phyloP scores from a whole-genome alignment of 2,113 vertebrate species.

The Marcusenius ussheri region DNA sequence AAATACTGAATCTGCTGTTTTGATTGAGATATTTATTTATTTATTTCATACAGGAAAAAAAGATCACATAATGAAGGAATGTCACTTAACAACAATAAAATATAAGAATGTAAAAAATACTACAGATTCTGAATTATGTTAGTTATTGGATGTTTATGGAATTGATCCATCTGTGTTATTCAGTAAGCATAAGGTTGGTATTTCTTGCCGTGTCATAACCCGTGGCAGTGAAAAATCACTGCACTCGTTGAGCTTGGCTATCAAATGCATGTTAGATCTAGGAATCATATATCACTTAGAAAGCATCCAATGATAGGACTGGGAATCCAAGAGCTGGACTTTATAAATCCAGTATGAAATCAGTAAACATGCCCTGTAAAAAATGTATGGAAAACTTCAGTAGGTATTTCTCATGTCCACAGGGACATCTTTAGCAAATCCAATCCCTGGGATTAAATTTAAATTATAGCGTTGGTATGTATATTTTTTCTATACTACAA shows the following conservation, averaged over 20 bases:
- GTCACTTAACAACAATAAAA: not conserved
- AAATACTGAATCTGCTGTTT: not conserved
- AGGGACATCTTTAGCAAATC: not conserved
- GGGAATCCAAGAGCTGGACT: not conserved
- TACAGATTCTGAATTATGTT: not conserved
- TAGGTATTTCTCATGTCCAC: not conserved
- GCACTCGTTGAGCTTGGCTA: not conserved
- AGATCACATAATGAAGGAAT: not conserved
- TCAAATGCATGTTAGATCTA: not conserved
- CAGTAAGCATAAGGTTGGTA: not conserved
- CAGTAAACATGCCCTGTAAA: not conserved
- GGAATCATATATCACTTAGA: not conserved
- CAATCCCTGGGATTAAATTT: slow-evolving; percentile 3
- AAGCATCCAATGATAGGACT: not conserved
- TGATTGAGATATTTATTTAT: not conserved
- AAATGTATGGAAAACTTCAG: not conserved
- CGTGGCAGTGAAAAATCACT: not conserved
- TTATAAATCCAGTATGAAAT: not conserved
- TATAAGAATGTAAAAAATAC: not conserved
- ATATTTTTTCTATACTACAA: slow-evolving; percentile 33
- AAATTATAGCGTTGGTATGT: slow-evolving; percentile 45
- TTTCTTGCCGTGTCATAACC: not conserved
- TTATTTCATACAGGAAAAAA: not conserved
- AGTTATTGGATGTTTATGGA: not conserved
- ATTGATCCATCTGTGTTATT: not conserved